Base-by-base conservation (phyloP, 2,888 invertebrate genomes). In the Pristionchus maxplancki region DNA sequence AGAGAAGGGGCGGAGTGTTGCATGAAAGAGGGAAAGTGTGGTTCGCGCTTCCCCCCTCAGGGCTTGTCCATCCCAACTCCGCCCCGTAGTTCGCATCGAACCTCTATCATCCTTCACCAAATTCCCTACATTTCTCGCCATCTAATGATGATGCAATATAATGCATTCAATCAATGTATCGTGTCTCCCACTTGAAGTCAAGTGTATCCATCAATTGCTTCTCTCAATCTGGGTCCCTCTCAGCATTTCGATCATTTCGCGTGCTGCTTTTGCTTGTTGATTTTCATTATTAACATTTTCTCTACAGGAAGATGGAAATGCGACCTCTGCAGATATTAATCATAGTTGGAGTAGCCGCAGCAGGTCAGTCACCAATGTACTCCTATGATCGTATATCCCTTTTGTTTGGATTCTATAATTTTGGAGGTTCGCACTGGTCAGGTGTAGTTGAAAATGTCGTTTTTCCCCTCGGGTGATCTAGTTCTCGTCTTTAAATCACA, bases 1-100 rank as follows among this genome's bases (percentile, higher is more conserved):
- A 31, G 24, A 24, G 24, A 67, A 44, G 78, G 78, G 78, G 78
- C 40, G 78, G 78, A n/a, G 78, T 78, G 71, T 71, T 71, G 71
- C 71, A 71, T 34, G 58, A n/a, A 58, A 58, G 58, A 78, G 78
- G 9, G 78, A 44, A 37, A 71, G n/a, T 48, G 71, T 71, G 37
- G 40, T 13, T 74, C 74, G 24, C 44, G 44, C 78, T 48, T 48
- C 24, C 78, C 44, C 78, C 67, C 71, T 44, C 78, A 78, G 78
- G 40, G 78, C 78, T 78, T 78, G 78, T 78, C 11, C n/a, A 24
- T 5, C 40, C 74, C 74, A 58, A 44, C 78, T 34, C 78, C 78
- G 8, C 40, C 71, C 78, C 15, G 5, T 34, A 44, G 78, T 48
- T 78, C 78, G 44, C 44, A 34, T n/a, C 44, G 28, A 34, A 15